Evolutionary conservation across 2,888 invertebrate species (phyloP).

Genomic region (Drosophila mulleri): DNA sequence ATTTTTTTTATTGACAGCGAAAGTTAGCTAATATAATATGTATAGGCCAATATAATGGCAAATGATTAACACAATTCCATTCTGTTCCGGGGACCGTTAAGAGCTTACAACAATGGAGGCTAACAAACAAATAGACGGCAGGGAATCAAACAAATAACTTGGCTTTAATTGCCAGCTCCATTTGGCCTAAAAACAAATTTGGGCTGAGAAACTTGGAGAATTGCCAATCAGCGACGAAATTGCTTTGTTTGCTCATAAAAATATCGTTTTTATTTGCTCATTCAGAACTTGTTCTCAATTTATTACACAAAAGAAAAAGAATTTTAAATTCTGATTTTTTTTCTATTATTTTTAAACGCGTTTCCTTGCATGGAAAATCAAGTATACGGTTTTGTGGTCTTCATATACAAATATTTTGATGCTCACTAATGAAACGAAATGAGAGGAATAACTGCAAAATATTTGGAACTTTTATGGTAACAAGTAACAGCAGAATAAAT

Average conservation of each 20-base stretch:
- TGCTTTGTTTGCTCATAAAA: constrained; percentile 5
- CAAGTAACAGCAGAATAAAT: no score
- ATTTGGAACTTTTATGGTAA: not conserved
- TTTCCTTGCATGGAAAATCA: constrained; percentile 1
- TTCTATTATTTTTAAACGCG: not conserved
- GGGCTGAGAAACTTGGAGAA: constrained; percentile 16
- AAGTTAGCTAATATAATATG: constrained; percentile 41
- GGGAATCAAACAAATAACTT: constrained; percentile 2
- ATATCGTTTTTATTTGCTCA: constrained; percentile 3
- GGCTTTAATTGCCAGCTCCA: constrained; percentile 22
- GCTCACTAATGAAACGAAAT: not conserved
- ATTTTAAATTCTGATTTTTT: not conserved
- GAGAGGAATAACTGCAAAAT: not conserved
- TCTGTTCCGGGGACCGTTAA: constrained; percentile 25
- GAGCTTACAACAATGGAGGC: constrained; percentile 7
- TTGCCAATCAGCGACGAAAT: not conserved
- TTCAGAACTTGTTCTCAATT: not conserved
- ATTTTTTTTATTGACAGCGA: constrained; percentile 30
- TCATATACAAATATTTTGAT: not conserved
- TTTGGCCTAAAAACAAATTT: constrained; percentile 8
- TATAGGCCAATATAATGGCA: constrained; percentile 27
- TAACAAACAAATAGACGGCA: not conserved
- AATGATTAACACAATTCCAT: constrained; percentile 47
- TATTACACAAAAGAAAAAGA: not conserved
- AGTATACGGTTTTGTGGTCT: not conserved